Percentiles rank a stretch among this genome's conserved stretches.
phyloP scores from a whole-genome alignment of 2,888 invertebrate genomes.

The Diogma glabrata region DNA sequence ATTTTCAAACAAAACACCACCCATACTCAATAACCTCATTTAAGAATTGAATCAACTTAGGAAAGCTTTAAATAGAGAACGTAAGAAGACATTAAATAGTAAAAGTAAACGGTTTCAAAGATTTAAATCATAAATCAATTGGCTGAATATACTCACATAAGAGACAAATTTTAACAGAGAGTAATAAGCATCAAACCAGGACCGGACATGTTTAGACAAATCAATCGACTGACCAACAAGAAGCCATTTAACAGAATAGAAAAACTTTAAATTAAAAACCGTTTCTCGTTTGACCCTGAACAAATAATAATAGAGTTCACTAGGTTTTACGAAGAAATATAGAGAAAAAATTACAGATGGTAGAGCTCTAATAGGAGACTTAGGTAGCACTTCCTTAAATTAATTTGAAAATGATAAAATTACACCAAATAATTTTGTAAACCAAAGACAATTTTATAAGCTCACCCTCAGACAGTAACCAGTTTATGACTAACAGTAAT shows the following conservation, averaged over 20 bases:
- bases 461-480: neutral
- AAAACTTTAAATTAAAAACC: neutral
- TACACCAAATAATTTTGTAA: neutral
- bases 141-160: neutral
- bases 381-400: neutral
- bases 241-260: neutral
- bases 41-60: neutral
- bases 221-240: neutral
- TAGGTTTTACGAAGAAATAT: neutral
- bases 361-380: neutral
- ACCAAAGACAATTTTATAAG: neutral
- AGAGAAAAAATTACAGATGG: neutral
- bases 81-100: no score
- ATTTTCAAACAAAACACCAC: no score
- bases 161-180: neutral
- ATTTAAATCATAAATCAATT: neutral
- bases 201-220: neutral
- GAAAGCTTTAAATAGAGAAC: no score
- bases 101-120: no score
- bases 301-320: neutral
- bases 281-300: neutral
- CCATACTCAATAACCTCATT: neutral
- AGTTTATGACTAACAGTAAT: no score
- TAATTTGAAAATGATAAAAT: neutral
- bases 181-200: neutral